phyloP scores from a whole-genome alignment of 2,888 invertebrate species.

The Plemyria rubiginata region DNA sequence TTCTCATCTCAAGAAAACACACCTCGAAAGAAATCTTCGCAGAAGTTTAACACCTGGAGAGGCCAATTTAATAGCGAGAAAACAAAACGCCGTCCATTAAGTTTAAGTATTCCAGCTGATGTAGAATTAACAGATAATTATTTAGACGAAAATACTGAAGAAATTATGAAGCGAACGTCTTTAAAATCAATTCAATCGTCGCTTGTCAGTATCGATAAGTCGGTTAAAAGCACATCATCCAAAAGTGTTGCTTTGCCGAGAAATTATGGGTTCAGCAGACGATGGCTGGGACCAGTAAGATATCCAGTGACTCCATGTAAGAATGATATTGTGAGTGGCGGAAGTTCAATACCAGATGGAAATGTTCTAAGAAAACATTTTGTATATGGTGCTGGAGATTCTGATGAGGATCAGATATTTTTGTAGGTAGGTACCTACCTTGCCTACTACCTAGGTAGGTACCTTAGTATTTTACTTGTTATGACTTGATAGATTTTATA shows the following conservation, averaged over 20 bases:
- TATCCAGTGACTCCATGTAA: slow-evolving; percentile 88
- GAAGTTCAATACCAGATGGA: slow-evolving; percentile 65
- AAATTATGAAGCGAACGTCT: slow-evolving; percentile 66
- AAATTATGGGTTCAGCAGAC: slow-evolving; percentile 84
- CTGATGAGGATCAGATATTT: slow-evolving; percentile 88
- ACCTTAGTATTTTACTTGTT: slow-evolving; percentile 34
- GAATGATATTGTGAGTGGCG: slow-evolving; percentile 56
- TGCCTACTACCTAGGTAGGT: not conserved
- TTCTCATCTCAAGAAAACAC: slow-evolving; percentile 72
- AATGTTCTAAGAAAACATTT: slow-evolving; percentile 76
- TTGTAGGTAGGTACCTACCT: slow-evolving; percentile 77
- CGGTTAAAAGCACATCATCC: slow-evolving; percentile 62
- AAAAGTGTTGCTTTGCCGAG: slow-evolving; percentile 83
- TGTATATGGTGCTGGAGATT: slow-evolving; percentile 80
- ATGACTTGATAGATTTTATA: slow-evolving; percentile 40
- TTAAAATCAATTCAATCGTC: slow-evolving; percentile 75
- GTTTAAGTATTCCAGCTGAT: slow-evolving; percentile 75
- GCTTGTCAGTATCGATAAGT: slow-evolving; percentile 69
- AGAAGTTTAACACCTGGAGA: slow-evolving; percentile 78
- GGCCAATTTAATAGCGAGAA: slow-evolving; percentile 60
- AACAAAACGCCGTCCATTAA: slow-evolving; percentile 73
- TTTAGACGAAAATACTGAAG: slow-evolving; percentile 57
- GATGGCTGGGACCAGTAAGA: slow-evolving; percentile 86
- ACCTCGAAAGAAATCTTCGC: slow-evolving; percentile 62
- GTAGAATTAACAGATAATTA: slow-evolving; percentile 70